Percentiles rank a stretch among this genome's conserved stretches.
Conservation (phyloP, 53 echinoderm and acorn worm species). For the Henricia sp. region DNA sequence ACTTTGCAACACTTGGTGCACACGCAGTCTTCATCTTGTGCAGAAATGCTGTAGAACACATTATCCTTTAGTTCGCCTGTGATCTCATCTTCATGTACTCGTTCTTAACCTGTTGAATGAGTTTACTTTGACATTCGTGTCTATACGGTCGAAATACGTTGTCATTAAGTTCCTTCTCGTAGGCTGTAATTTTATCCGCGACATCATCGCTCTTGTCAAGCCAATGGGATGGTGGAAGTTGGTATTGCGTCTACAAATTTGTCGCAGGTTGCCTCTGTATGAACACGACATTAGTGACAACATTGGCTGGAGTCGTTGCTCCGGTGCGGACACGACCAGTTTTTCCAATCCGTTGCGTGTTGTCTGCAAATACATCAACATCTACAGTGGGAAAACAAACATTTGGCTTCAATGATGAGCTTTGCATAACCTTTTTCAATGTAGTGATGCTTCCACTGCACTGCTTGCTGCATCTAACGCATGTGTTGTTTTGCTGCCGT, state of each 20-base stretch:
- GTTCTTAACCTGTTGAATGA: background rate
- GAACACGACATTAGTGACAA: too few species aligned
- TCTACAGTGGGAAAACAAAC: background rate
- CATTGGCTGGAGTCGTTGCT: too few species aligned
- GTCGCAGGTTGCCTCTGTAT: too few species aligned
- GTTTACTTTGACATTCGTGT: background rate
- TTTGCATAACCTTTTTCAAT: background rate
- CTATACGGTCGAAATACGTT: background rate
- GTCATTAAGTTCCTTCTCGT: background rate
- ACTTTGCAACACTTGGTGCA: conserved; percentile 51
- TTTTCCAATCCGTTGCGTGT: background rate
- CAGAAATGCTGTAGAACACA: conserved; percentile 36
- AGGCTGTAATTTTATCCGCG: background rate
- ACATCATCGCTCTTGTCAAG: background rate
- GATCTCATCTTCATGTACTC: conserved; percentile 22
- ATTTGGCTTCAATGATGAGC: background rate
- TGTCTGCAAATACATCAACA: background rate
- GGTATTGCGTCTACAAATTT: background rate
- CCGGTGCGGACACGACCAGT: too few species aligned
- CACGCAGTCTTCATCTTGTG: conserved; percentile 1
- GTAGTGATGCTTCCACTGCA: conserved; percentile 1
- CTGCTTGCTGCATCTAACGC: background rate
- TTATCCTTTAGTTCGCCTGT: conserved; percentile 60
- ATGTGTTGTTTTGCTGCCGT: background rate
- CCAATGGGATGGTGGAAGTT: background rate